Percentiles rank a stretch among this genome's conserved stretches.
phyloP scores from a whole-genome alignment of 2,797 vertebrate genomes.

The Silurus aristotelis region DNA sequence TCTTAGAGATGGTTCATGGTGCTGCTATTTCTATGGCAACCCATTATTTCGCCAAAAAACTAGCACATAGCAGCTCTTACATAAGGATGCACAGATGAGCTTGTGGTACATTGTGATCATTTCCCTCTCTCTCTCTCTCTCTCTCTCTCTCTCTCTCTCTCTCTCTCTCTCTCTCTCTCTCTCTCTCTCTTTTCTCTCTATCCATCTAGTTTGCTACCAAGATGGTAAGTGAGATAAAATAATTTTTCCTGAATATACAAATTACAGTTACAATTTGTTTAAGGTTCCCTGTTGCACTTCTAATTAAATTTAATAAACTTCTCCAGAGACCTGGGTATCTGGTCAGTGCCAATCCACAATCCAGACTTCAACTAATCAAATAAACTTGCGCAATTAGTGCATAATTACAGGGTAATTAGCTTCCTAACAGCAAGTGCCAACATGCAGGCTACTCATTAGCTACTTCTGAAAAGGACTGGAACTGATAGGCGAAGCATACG shows the following conservation, averaged over 20 bases:
- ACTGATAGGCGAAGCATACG: not conserved
- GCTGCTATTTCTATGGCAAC: slow-evolving; percentile 52
- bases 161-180: not conserved
- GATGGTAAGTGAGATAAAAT: not conserved
- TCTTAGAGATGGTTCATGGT: slow-evolving; percentile 38
- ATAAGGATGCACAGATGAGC: slow-evolving; percentile 45
- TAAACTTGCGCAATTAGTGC: slow-evolving; percentile 34
- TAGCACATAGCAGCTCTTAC: slow-evolving; percentile 43
- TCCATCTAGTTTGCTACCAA: not conserved
- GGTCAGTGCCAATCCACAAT: slow-evolving; percentile 28
- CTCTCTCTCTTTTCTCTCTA: too few species aligned
- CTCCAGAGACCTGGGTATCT: slow-evolving; percentile 26
- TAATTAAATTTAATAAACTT: slow-evolving; percentile 24
- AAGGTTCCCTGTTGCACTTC: not conserved
- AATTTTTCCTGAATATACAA: slow-evolving; percentile 7
- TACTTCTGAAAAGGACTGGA: slow-evolving; percentile 1
- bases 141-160: not conserved
- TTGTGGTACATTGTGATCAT: slow-evolving; percentile 31
- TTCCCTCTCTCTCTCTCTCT: not conserved
- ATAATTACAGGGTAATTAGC: slow-evolving; percentile 40
- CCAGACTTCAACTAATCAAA: slow-evolving; percentile 38
- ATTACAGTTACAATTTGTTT: slow-evolving; percentile 8
- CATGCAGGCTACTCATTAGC: slow-evolving; percentile 39
- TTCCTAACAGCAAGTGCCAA: slow-evolving; percentile 29
- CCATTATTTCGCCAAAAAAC: slow-evolving; percentile 48